These are phyloP conservation scores for Hypocryptadius cinnamomeus DNA, from an alignment of 2,113 vertebrate species.

Conservation along the genomic window DNA sequence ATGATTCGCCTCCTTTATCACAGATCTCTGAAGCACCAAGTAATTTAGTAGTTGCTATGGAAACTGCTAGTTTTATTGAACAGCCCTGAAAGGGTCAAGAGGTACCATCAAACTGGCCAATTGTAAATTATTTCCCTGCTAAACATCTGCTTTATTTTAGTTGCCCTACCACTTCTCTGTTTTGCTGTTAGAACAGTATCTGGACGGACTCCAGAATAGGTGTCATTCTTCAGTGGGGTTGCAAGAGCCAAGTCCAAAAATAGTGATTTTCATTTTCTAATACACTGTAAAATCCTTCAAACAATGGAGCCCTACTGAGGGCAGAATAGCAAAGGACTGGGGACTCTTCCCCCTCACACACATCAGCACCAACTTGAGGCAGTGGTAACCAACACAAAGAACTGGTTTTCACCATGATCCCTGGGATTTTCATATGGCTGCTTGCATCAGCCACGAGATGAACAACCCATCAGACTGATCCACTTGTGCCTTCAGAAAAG, in stretches of 20 bases:
- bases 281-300: not conserved
- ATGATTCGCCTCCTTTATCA: not conserved
- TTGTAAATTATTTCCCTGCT: not conserved
- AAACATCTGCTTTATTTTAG: slow-evolving; percentile 35
- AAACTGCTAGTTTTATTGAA: slow-evolving; percentile 40
- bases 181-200: not conserved
- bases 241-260: not conserved
- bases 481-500: not conserved
- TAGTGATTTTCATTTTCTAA: not conserved
- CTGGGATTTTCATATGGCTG: not conserved
- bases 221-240: not conserved
- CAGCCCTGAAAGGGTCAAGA: slow-evolving; percentile 38
- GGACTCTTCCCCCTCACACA: not conserved
- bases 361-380: not conserved
- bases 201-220: not conserved
- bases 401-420: not conserved
- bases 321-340: not conserved
- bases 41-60: slow-evolving; percentile 49
- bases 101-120: not conserved
- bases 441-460: not conserved
- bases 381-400: not conserved
- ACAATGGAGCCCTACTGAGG: not conserved
- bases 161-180: not conserved
- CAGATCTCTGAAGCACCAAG: slow-evolving; percentile 29
- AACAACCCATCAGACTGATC: not conserved